These are phyloP conservation scores for Geopemphigus sp. DNA, from an alignment of 1,140 invertebrate species.

Conservation along the genomic window DNA sequence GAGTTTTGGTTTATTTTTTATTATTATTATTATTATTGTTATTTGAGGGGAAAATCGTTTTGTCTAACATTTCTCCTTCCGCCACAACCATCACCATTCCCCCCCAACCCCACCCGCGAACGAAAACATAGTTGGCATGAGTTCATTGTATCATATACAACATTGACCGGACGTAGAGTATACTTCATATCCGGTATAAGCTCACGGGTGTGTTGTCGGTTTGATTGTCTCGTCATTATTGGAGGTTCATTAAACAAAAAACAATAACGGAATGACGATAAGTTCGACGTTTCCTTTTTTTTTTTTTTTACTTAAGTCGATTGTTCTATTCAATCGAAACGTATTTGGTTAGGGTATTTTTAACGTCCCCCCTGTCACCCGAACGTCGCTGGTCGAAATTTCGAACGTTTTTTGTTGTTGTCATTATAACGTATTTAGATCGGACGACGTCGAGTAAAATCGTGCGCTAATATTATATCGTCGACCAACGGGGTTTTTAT, in stretches of 20 bases:
- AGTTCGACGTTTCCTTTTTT: background rate
- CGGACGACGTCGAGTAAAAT: too few species aligned
- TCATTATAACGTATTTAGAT: too few species aligned
- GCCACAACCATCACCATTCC: background rate
- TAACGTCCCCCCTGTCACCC: too few species aligned
- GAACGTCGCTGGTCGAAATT: too few species aligned
- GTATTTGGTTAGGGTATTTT: too few species aligned
- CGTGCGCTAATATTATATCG: too few species aligned
- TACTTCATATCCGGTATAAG: slow-evolving; percentile 20
- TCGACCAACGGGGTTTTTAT: too few species aligned
- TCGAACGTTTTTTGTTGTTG: too few species aligned
- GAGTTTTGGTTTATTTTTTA: slow-evolving; percentile 32
- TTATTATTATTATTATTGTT: slow-evolving; percentile 20
- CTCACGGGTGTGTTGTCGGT: slow-evolving; percentile 16
- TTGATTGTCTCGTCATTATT: slow-evolving; percentile 20
- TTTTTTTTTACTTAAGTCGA: too few species aligned
- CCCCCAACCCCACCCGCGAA: too few species aligned
- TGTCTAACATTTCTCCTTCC: slow-evolving; percentile 27
- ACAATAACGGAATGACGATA: background rate
- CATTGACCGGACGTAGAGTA: background rate
- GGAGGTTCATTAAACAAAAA: background rate
- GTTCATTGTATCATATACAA: slow-evolving; percentile 26
- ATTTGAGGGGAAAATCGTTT: slow-evolving; percentile 44
- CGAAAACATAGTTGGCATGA: slow-evolving; percentile 42
- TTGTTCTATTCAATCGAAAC: too few species aligned